Conservation (phyloP, 2,113 vertebrate species). For the Vicugna pacos region DNA sequence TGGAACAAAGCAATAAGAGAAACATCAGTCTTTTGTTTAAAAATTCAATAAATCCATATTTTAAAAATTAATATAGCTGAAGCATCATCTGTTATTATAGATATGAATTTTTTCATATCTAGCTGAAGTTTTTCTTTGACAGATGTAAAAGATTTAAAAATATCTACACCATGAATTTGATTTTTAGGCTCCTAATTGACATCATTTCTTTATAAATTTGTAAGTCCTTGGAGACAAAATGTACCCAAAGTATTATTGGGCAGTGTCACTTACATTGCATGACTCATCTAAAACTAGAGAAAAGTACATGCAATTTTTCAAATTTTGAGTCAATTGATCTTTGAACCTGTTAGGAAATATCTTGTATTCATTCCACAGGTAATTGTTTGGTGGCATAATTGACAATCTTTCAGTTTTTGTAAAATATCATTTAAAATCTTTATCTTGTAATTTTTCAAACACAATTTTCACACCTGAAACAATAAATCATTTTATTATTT, state of each 20-base stretch:
- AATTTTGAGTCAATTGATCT: slow-evolving; percentile 47
- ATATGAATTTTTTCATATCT: slow-evolving; percentile 51
- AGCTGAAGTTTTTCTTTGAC: slow-evolving; percentile 65
- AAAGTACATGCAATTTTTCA: slow-evolving; percentile 51
- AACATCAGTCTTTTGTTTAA: slow-evolving; percentile 76
- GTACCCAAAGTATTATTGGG: slow-evolving; percentile 50
- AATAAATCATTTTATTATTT: slow-evolving; percentile 51
- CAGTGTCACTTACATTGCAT: slow-evolving; percentile 32
- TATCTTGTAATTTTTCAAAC: slow-evolving; percentile 59
- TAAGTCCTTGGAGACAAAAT: slow-evolving; percentile 68
- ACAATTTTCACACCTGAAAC: slow-evolving; percentile 48
- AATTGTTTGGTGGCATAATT: slow-evolving; percentile 40
- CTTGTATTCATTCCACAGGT: slow-evolving; percentile 11
- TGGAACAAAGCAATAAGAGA: slow-evolving; percentile 71
- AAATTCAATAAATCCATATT: slow-evolving; percentile 69
- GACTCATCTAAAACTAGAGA: slow-evolving; percentile 44
- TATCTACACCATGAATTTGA: slow-evolving; percentile 34
- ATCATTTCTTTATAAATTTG: slow-evolving; percentile 46
- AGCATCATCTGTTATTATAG: slow-evolving; percentile 57
- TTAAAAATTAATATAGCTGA: slow-evolving; percentile 56
- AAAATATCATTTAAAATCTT: slow-evolving; percentile 55
- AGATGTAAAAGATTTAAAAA: slow-evolving; percentile 17
- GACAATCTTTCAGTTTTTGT: slow-evolving; percentile 28
- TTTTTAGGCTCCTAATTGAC: slow-evolving; percentile 57
- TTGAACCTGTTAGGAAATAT: slow-evolving; percentile 58